Conservation (phyloP, 2,113 vertebrate species). For the Anoura caudifer region DNA sequence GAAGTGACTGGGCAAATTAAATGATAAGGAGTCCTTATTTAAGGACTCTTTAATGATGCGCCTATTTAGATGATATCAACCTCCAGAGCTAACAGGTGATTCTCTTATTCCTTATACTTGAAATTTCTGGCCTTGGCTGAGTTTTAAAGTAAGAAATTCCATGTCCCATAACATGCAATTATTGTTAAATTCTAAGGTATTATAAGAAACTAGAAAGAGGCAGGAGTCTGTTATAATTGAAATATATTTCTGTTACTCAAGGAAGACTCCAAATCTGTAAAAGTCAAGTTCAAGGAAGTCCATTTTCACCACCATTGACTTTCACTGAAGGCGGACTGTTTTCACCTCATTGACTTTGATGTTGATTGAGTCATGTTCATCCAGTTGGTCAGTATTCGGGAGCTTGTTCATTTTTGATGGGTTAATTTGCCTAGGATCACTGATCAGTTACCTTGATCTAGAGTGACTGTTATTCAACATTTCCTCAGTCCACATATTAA, state of each 20-base stretch:
- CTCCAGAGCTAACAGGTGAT: background rate
- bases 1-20: background rate
- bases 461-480: background rate
- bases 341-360: slow-evolving; percentile 73
- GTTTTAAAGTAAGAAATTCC: background rate
- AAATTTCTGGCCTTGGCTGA: background rate
- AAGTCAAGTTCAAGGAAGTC: slow-evolving; percentile 70
- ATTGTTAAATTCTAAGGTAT: background rate
- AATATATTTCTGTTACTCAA: slow-evolving; percentile 45
- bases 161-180: background rate
- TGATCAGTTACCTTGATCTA: slow-evolving; percentile 48
- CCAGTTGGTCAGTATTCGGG: slow-evolving; percentile 52
- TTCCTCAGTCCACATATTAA: background rate
- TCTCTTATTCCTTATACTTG: background rate
- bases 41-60: background rate
- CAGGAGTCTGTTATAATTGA: background rate
- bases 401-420: slow-evolving; percentile 64
- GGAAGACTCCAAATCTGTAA: slow-evolving; percentile 53
- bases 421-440: slow-evolving; percentile 67
- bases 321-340: slow-evolving; percentile 62
- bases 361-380: slow-evolving; percentile 68
- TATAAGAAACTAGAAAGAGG: background rate
- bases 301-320: slow-evolving; percentile 73
- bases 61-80: background rate
- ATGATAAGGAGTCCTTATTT: background rate